Evolutionary conservation across 1,140 invertebrate species (phyloP).

Genomic region (Lordiphosa mommai): DNA sequence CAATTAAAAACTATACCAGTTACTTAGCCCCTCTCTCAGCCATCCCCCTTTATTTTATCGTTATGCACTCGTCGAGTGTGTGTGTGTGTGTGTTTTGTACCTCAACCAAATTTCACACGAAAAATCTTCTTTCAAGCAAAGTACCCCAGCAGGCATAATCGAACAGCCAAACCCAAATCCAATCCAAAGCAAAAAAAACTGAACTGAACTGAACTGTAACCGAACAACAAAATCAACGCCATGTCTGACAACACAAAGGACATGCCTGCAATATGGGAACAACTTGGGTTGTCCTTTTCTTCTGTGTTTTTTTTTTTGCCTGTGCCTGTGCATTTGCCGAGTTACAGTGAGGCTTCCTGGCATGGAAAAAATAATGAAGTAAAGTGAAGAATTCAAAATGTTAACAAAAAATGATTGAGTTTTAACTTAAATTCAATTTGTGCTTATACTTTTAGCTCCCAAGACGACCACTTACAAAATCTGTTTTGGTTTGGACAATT

Average conservation of each 20-base stretch:
- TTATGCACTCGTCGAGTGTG: slow-evolving; percentile 52
- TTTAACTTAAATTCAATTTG: too few relatives aligned
- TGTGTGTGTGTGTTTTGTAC: slow-evolving; percentile 24
- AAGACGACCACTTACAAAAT: too few relatives aligned
- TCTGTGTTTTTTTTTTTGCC: slow-evolving; percentile 2
- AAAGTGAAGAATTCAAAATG: background rate
- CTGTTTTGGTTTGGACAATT: too few relatives aligned
- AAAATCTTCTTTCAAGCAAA: slow-evolving; percentile 24
- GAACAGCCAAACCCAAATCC: slow-evolving; percentile 11
- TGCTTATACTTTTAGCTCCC: too few relatives aligned
- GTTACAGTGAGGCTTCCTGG: slow-evolving; percentile 30
- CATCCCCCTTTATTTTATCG: slow-evolving; percentile 23
- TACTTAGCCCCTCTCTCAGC: too few relatives aligned
- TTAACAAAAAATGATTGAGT: background rate
- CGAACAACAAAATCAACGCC: slow-evolving; percentile 48
- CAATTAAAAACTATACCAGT: too few relatives aligned
- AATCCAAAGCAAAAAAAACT: slow-evolving; percentile 13
- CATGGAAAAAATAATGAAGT: slow-evolving; percentile 2
- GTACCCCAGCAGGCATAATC: slow-evolving; percentile 33
- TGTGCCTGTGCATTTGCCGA: slow-evolving; percentile 4
- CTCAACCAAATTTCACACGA: slow-evolving; percentile 41
- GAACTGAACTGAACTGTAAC: slow-evolving; percentile 29
- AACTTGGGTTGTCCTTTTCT: slow-evolving; percentile 22
- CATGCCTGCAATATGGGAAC: slow-evolving; percentile 41
- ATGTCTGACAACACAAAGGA: slow-evolving; percentile 40